A percentile compares a stretch with the other conserved stretches of the same genome.
Conservation (phyloP, 1,140 invertebrate species). For the Drosophila subobscura region DNA sequence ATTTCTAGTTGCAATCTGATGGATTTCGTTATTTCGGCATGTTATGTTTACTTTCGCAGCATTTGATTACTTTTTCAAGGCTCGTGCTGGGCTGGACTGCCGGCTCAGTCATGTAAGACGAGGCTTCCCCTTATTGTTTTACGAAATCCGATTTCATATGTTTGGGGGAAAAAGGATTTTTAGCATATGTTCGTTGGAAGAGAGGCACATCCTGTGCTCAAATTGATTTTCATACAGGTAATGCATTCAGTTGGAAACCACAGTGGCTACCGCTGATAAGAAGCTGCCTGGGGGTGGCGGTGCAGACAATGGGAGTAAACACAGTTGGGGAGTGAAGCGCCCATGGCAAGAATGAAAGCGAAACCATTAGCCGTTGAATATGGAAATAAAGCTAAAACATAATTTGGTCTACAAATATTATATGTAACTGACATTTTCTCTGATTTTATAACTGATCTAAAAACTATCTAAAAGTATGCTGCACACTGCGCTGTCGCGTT, state of each 20-base stretch:
- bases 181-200: not conserved
- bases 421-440: too few relatives aligned
- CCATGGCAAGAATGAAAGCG: conserved; percentile 23
- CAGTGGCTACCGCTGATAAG: conserved; percentile 56
- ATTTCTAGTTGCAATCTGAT: conserved; percentile 24
- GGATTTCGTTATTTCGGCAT: conserved; percentile 2
- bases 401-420: too few relatives aligned
- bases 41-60: conserved; percentile 4
- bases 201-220: conserved; percentile 7
- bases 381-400: too few relatives aligned
- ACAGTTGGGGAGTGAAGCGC: conserved; percentile 31
- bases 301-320: conserved; percentile 57
- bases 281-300: not conserved
- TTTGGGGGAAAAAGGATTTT: not conserved
- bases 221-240: conserved; percentile 59
- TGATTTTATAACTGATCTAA: too few relatives aligned
- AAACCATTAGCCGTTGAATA: conserved; percentile 8
- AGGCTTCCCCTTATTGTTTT: not conserved
- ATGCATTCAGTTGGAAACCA: conserved; percentile 57
- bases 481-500: too few relatives aligned
- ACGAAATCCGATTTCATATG: not conserved
- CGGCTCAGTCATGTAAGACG: not conserved
- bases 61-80: conserved; percentile 17
- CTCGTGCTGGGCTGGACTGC: too few relatives aligned
- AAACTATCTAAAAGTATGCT: too few relatives aligned